A percentile compares a stretch with the other conserved stretches of the same genome.
phyloP scores from a whole-genome alignment of 2,797 vertebrate genomes.

The Pipistrellus kuhlii region DNA sequence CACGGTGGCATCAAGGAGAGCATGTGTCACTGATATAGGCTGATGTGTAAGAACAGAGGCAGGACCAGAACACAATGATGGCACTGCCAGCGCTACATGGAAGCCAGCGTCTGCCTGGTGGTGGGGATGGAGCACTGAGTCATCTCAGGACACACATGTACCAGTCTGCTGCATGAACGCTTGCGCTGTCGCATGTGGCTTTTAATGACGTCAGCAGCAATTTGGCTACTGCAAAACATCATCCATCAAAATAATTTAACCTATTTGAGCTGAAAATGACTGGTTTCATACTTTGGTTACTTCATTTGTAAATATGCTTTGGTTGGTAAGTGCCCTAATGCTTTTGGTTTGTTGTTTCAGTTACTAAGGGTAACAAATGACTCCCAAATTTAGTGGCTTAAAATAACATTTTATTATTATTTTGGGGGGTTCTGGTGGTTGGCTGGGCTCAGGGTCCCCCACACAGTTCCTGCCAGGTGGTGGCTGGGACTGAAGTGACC shows the following conservation, averaged over 20 bases:
- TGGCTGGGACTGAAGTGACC: not conserved
- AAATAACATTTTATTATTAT: constrained; percentile 14
- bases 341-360: constrained; percentile 4
- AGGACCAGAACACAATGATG: not conserved
- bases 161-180: not conserved
- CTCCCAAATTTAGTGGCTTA: constrained; percentile 26
- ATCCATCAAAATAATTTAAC: constrained; percentile 12
- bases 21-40: not conserved
- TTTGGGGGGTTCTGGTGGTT: not conserved
- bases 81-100: accelerated
- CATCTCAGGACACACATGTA: accelerated
- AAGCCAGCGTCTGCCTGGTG: not conserved
- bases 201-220: not conserved
- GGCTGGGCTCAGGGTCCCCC: not conserved
- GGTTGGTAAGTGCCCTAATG: not conserved
- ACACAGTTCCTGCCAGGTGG: not conserved
- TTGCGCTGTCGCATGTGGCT: not conserved
- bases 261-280: not conserved
- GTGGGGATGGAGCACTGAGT: not conserved
- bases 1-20: not conserved
- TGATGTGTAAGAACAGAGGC: not conserved
- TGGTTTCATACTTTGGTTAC: not conserved
- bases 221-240: not conserved
- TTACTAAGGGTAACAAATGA: not conserved
- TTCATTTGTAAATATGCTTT: constrained; percentile 58